Percentiles rank a stretch among this genome's conserved stretches.
Conservation (phyloP, 2,113 vertebrate species). For the Clarias magur region DNA sequence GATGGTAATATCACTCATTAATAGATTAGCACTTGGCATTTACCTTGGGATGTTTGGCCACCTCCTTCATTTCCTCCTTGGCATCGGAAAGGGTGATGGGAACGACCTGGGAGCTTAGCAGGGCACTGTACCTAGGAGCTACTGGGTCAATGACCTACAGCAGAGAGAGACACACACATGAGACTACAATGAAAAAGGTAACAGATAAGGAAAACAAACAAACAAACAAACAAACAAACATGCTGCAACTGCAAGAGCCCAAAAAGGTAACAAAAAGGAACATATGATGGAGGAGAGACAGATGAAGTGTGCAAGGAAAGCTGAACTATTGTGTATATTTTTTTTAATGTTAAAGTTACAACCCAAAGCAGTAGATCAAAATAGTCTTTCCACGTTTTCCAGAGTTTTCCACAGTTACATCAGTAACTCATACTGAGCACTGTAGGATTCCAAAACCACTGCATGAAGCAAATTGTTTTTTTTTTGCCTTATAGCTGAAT, state of each 20-base stretch:
- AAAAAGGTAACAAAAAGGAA: neutral
- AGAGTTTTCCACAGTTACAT: neutral
- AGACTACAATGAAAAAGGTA: neutral
- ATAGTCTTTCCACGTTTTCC: too few relatives aligned
- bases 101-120: constrained; percentile 83
- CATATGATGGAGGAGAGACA: constrained; percentile 22
- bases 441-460: neutral
- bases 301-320: constrained; percentile 29
- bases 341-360: neutral
- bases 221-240: neutral
- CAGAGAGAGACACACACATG: neutral
- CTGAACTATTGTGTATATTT: neutral
- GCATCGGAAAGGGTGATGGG: constrained; percentile 84
- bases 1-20: neutral
- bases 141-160: constrained; percentile 93
- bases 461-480: neutral
- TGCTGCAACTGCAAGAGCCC: neutral
- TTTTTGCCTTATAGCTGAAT: neutral
- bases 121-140: constrained; percentile 87
- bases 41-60: constrained; percentile 96
- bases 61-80: constrained; percentile 87
- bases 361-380: constrained; percentile 4
- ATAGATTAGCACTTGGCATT: neutral
- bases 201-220: neutral
- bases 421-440: neutral